These are phyloP conservation scores for Hypselothyrea guttata DNA, from an alignment of 2,888 invertebrate species.

Conservation along the genomic window DNA sequence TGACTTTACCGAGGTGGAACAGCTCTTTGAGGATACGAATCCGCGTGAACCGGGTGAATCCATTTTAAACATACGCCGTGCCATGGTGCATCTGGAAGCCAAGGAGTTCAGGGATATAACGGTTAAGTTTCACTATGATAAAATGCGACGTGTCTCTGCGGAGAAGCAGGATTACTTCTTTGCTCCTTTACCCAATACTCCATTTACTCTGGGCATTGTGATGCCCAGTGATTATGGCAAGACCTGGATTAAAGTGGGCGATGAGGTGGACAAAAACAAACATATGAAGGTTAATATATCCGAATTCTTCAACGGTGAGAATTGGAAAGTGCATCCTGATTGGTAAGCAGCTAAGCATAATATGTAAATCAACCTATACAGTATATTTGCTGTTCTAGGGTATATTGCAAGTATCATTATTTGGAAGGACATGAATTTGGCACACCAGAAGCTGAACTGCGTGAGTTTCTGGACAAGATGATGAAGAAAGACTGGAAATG, in stretches of 20 bases:
- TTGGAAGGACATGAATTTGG: conserved; percentile 89
- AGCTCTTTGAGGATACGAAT: conserved; percentile 87
- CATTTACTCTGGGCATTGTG: conserved; percentile 93
- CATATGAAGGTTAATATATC: conserved; percentile 88
- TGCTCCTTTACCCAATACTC: conserved; percentile 90
- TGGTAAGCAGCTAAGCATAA: conserved; percentile 84
- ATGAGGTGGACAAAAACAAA: conserved; percentile 88
- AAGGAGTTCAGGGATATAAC: conserved; percentile 87
- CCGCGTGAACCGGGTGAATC: conserved; percentile 86
- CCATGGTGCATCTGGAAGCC: conserved; percentile 87
- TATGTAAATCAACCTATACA: no score
- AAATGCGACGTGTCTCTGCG: conserved; percentile 91
- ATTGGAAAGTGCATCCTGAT: conserved; percentile 92
- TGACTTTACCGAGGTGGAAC: conserved; percentile 96
- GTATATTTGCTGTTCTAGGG: conserved; percentile 83
- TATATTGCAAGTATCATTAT: conserved; percentile 94
- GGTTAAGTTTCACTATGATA: conserved; percentile 92
- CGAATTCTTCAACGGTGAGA: conserved; percentile 87
- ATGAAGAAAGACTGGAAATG: conserved; percentile 85
- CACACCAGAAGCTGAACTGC: conserved; percentile 88
- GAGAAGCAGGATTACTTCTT: conserved; percentile 92
- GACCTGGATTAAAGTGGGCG: conserved; percentile 86
- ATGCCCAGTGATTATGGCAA: conserved; percentile 89
- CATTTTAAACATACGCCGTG: conserved; percentile 84
- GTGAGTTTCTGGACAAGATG: conserved; percentile 89